These are phyloP conservation scores for Mylabris sibirica DNA, from an alignment of 2,888 invertebrate species.

Conservation along the genomic window DNA sequence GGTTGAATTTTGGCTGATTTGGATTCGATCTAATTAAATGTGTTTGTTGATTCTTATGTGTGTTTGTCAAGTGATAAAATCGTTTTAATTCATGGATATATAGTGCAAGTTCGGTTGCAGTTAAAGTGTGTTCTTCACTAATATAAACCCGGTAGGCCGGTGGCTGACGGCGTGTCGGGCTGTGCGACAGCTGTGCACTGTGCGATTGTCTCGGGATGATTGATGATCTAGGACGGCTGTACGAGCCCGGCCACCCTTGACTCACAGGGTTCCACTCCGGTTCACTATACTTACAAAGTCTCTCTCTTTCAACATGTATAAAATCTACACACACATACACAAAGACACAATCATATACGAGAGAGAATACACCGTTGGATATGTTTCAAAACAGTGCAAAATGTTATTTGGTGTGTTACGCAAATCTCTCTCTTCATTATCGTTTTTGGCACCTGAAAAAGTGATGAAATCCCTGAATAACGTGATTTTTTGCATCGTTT, in stretches of 20 bases:
- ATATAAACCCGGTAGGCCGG: conserved; percentile 58
- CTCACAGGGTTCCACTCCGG: conserved; percentile 57
- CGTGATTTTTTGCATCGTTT: not conserved
- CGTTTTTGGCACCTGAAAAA: too few relatives aligned
- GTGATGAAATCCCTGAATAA: too few relatives aligned
- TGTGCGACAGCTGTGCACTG: conserved; percentile 68
- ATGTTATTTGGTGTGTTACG: conserved; percentile 35
- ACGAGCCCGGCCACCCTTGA: conserved; percentile 57
- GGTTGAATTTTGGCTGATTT: not conserved
- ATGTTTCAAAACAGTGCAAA: conserved; percentile 39
- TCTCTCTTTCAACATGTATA: conserved; percentile 17
- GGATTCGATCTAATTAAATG: not conserved
- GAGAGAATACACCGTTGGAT: conserved; percentile 1
- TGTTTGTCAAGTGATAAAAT: conserved; percentile 54
- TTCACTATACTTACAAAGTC: conserved; percentile 52
- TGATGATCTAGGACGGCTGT: conserved; percentile 67
- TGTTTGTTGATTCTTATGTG: not conserved
- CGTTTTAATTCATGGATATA: conserved; percentile 46
- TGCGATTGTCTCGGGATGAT: conserved; percentile 69
- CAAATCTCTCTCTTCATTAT: conserved; percentile 11
- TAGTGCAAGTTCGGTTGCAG: conserved; percentile 53
- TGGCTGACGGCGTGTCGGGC: conserved; percentile 57
- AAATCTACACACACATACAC: conserved; percentile 7
- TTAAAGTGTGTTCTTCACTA: conserved; percentile 49
- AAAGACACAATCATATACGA: too few relatives aligned